phyloP scores from a whole-genome alignment of 2,113 vertebrate genomes.

The Cyanistes caeruleus region DNA sequence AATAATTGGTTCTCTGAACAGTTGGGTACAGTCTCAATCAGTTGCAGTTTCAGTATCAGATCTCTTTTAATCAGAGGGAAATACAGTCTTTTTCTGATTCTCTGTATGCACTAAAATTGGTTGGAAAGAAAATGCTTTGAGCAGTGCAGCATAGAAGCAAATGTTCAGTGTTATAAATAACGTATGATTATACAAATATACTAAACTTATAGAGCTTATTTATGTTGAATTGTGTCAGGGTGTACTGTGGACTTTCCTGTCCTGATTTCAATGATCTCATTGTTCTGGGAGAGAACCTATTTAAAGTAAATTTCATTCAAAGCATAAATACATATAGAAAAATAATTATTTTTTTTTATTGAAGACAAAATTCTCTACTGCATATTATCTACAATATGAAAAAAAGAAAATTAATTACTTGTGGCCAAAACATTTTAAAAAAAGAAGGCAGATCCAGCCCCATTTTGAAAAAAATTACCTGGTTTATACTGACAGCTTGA shows the following conservation, averaged over 20 bases:
- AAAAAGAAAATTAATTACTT: neutral
- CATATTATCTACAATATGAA: neutral
- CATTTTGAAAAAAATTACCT: neutral
- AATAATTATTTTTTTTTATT: neutral
- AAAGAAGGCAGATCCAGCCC: neutral
- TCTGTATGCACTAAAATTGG: neutral
- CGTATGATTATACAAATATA: neutral
- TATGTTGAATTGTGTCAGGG: slow-evolving; percentile 25
- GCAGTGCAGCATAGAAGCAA: neutral
- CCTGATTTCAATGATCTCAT: neutral
- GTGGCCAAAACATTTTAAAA: neutral
- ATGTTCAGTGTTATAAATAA: slow-evolving; percentile 37
- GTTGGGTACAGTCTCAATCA: slow-evolving; percentile 19
- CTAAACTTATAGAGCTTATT: neutral
- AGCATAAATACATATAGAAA: neutral
- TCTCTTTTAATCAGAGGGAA: slow-evolving; percentile 48
- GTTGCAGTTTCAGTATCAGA: slow-evolving; percentile 21
- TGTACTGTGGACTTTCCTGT: neutral
- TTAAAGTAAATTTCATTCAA: neutral
- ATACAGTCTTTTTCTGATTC: slow-evolving; percentile 8
- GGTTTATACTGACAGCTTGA: neutral
- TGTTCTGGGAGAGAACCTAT: neutral
- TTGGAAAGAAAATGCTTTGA: slow-evolving; percentile 7
- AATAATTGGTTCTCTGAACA: slow-evolving; percentile 44
- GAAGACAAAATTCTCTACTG: neutral